Evolutionary conservation across 2,888 invertebrate species (phyloP).

Genomic region (Protophormia terraenovae): DNA sequence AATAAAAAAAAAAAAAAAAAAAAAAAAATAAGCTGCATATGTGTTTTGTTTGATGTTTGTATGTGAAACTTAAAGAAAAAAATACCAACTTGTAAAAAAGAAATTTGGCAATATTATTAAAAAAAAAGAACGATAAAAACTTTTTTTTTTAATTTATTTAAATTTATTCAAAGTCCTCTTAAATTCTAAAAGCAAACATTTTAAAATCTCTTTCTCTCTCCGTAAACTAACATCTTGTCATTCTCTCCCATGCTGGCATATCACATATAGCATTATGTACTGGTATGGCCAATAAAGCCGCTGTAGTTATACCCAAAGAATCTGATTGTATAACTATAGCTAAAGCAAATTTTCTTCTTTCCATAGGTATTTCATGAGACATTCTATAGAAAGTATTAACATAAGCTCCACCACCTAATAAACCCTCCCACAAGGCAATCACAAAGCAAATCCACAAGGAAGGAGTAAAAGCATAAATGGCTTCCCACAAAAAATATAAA

Average conservation of each 20-base stretch:
- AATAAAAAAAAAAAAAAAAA: too few relatives aligned
- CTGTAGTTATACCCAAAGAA: constrained; percentile 88
- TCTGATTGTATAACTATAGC: constrained; percentile 89
- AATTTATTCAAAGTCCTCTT: not conserved
- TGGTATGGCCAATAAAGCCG: constrained; percentile 88
- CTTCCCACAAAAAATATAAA: constrained; percentile 84
- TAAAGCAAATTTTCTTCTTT: constrained; percentile 85
- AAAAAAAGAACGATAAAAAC: not conserved
- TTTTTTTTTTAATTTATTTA: not conserved
- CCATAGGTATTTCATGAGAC: constrained; percentile 84
- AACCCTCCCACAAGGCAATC: constrained; percentile 87
- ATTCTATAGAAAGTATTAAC: constrained; percentile 91
- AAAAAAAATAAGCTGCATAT: too few relatives aligned
- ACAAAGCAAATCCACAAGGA: constrained; percentile 85
- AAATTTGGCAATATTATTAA: too few relatives aligned
- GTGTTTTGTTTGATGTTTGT: too few relatives aligned
- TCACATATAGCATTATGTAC: constrained; percentile 88
- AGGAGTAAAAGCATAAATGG: constrained; percentile 85
- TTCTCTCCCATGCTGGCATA: constrained; percentile 77
- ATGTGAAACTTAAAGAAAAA: too few relatives aligned
- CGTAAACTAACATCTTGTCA: not conserved
- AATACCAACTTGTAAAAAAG: too few relatives aligned
- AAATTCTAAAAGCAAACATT: not conserved
- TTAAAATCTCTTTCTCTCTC: not conserved
- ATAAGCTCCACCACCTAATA: constrained; percentile 89